Evolutionary conservation across 23 tunicate species (phyloP).

Genomic region (Styela clava): DNA sequence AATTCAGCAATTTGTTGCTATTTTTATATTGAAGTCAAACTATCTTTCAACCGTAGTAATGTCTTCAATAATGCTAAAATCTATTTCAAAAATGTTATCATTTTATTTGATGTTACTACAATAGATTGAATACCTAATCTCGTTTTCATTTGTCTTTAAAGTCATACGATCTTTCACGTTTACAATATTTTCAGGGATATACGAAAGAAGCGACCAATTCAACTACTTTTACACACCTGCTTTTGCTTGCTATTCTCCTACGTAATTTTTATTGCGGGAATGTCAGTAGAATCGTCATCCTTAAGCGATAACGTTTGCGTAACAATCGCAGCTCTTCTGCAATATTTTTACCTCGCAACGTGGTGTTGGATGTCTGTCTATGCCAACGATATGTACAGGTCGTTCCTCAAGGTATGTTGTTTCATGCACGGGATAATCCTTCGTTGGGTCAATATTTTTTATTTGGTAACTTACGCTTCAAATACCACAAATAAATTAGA

Average conservation of each 20-base stretch:
- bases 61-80: too few relatives aligned
- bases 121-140: too few relatives aligned
- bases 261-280: constrained; percentile 61
- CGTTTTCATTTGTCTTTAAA: too few relatives aligned
- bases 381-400: constrained; percentile 54
- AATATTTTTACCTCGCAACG: constrained; percentile 55
- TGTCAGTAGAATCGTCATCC: constrained; percentile 26
- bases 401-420: constrained; percentile 57
- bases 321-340: constrained; percentile 46
- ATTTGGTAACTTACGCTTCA: too few relatives aligned
- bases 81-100: too few relatives aligned
- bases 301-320: constrained; percentile 31
- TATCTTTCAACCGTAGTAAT: too few relatives aligned
- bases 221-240: constrained; percentile 56
- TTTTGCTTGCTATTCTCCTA: constrained; percentile 45
- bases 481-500: too few relatives aligned
- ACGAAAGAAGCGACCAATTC: constrained; percentile 35
- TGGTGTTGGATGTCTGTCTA: constrained; percentile 89
- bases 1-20: too few relatives aligned
- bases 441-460: not conserved
- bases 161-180: too few relatives aligned
- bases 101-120: too few relatives aligned
- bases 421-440: not conserved
- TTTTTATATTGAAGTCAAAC: too few relatives aligned
- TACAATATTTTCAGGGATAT: constrained; percentile 49